A percentile compares a stretch with the other conserved stretches of the same genome.
Conservation (phyloP, 2,888 invertebrate species). For the Selenia dentaria region DNA sequence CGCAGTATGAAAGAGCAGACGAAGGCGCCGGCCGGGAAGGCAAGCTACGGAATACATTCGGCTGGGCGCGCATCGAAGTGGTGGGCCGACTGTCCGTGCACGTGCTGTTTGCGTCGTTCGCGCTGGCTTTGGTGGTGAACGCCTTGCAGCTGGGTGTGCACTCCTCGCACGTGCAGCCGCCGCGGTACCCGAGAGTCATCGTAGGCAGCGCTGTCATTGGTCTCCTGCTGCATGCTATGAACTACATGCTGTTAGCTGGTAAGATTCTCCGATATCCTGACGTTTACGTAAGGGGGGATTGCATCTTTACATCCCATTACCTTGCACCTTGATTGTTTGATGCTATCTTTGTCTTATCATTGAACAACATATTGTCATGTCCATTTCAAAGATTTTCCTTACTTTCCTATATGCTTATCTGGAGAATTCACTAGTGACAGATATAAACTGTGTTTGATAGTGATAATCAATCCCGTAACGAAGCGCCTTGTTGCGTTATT, state of each 20-base stretch:
- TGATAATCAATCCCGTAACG: no score
- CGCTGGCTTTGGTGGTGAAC: constrained; percentile 92
- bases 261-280: constrained; percentile 37
- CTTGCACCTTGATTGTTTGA: no score
- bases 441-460: no score
- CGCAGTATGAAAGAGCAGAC: constrained; percentile 74
- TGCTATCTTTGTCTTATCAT: no score
- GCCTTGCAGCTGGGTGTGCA: constrained; percentile 92
- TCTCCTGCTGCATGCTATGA: constrained; percentile 89
- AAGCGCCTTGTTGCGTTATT: no score
- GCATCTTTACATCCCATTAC: no score
- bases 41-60: constrained; percentile 94
- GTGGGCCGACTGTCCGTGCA: constrained; percentile 92
- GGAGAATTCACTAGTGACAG: no score
- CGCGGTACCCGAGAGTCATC: constrained; percentile 88
- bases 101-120: constrained; percentile 92
- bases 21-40: constrained; percentile 85
- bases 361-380: no score
- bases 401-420: no score
- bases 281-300: no score
- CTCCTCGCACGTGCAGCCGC: constrained; percentile 75
- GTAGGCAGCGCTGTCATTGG: constrained; percentile 92
- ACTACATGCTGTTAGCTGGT: constrained; percentile 93
- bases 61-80: constrained; percentile 96
- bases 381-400: no score